A percentile compares a stretch with the other conserved stretches of the same genome.
These are phyloP conservation scores for Reticulitermes lucifugus DNA, from an alignment of 2,888 invertebrate species.

Conservation along the genomic window DNA sequence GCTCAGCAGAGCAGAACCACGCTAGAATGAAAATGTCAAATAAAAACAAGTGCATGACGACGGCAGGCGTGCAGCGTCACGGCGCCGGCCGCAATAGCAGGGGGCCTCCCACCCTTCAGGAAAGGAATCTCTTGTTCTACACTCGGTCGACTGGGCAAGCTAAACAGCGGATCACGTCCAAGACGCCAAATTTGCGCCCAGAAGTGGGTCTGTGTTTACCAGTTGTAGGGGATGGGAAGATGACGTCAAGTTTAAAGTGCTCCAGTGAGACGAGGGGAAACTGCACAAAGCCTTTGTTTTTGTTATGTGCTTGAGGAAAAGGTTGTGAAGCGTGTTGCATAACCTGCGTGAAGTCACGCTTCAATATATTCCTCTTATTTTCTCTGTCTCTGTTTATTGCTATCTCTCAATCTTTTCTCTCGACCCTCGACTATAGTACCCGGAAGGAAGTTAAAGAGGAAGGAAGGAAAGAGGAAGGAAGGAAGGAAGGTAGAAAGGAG, in stretches of 20 bases:
- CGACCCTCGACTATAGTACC: constrained; percentile 14
- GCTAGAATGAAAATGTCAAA: constrained; percentile 24
- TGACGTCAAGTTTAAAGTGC: constrained; percentile 40
- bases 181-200: constrained; percentile 45
- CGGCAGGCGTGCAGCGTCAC: neutral
- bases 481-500: neutral
- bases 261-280: neutral
- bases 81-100: neutral
- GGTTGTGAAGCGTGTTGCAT: constrained; percentile 18
- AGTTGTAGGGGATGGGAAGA: neutral
- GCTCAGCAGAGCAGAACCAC: too few species aligned
- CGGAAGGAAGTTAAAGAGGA: constrained; percentile 44
- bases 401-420: constrained; percentile 20
- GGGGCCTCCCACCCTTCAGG: constrained; percentile 49
- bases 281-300: neutral
- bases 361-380: too few species aligned
- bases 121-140: constrained; percentile 57
- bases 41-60: constrained; percentile 32
- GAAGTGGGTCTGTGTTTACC: constrained; percentile 48
- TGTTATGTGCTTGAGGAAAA: neutral
- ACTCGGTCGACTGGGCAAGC: constrained; percentile 56
- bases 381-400: constrained; percentile 3
- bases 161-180: constrained; percentile 53
- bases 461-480: constrained; percentile 48
- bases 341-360: constrained; percentile 1